These are phyloP conservation scores for Parnassius smintheus DNA, from an alignment of 2,888 invertebrate species.

Conservation along the genomic window DNA sequence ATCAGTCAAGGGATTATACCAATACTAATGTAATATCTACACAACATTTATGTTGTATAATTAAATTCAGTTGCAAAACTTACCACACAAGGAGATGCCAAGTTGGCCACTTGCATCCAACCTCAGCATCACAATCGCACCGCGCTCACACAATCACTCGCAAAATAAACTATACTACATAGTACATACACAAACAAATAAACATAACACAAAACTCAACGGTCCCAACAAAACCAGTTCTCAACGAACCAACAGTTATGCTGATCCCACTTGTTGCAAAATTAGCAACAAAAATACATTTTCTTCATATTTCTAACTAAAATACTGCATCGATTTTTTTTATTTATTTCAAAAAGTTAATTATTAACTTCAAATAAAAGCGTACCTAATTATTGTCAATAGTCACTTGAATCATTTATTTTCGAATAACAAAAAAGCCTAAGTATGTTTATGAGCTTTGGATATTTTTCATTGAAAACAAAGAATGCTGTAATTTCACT, in stretches of 20 bases:
- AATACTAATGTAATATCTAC: too few relatives aligned
- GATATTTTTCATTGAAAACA: constrained; percentile 43
- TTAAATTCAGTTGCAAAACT: constrained; percentile 36
- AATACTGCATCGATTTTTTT: constrained; percentile 69
- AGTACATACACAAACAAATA: constrained; percentile 51
- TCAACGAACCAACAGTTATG: constrained; percentile 51
- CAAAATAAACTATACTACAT: constrained; percentile 48
- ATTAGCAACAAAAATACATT: constrained; percentile 52
- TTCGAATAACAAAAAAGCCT: constrained; percentile 42
- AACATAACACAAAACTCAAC: constrained; percentile 62
- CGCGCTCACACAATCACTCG: constrained; percentile 53
- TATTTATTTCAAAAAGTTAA: constrained; percentile 33
- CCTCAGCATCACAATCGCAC: constrained; percentile 61
- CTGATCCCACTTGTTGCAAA: constrained; percentile 68
- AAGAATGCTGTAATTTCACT: constrained; percentile 48
- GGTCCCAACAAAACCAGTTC: constrained; percentile 69
- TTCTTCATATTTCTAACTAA: constrained; percentile 55
- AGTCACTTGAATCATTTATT: constrained; percentile 48
- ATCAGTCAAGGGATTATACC: too few relatives aligned
- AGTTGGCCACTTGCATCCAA: constrained; percentile 43
- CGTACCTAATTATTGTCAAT: constrained; percentile 37
- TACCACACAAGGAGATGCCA: constrained; percentile 50
- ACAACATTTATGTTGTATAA: too few relatives aligned
- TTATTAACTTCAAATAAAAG: constrained; percentile 35
- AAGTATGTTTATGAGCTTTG: constrained; percentile 48